Percentiles rank a stretch among this genome's conserved stretches.
These are phyloP conservation scores for Aphelinus certus DNA, from an alignment of 1,140 invertebrate genomes.

Conservation along the genomic window DNA sequence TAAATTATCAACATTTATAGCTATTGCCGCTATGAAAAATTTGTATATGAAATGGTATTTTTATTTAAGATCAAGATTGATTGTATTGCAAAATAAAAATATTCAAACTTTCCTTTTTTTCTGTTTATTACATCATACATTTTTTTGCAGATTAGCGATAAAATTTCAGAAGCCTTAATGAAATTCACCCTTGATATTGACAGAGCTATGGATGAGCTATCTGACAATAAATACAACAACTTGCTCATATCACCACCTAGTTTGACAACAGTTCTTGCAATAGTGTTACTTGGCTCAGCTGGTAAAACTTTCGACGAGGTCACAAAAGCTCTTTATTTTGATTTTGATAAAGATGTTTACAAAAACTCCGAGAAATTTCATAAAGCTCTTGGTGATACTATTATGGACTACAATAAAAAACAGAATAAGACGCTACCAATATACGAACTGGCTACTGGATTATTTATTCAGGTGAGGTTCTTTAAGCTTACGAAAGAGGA, in stretches of 20 bases:
- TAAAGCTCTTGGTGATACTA: not conserved
- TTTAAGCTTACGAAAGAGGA: no score
- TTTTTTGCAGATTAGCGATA: no score
- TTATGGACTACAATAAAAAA: not conserved
- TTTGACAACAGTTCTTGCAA: not conserved
- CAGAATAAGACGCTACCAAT: constrained; percentile 46
- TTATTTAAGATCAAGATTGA: no score
- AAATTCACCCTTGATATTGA: not conserved
- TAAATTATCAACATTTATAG: no score
- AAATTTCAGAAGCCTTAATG: not conserved
- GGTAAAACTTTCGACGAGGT: not conserved
- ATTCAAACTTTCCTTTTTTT: no score
- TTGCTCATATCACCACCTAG: not conserved
- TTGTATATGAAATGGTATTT: no score
- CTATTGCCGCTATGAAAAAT: no score
- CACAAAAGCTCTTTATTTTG: not conserved
- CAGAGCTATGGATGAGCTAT: not conserved
- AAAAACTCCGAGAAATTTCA: not conserved
- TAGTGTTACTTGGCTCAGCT: not conserved
- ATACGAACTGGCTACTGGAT: constrained; percentile 66
- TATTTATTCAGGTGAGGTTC: constrained; percentile 66
- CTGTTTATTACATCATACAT: no score
- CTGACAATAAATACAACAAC: not conserved
- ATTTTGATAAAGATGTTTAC: not conserved
- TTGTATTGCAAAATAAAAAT: no score